These are phyloP conservation scores for Parasteatoda lunata DNA, from an alignment of 2,888 invertebrate genomes.

Conservation along the genomic window DNA sequence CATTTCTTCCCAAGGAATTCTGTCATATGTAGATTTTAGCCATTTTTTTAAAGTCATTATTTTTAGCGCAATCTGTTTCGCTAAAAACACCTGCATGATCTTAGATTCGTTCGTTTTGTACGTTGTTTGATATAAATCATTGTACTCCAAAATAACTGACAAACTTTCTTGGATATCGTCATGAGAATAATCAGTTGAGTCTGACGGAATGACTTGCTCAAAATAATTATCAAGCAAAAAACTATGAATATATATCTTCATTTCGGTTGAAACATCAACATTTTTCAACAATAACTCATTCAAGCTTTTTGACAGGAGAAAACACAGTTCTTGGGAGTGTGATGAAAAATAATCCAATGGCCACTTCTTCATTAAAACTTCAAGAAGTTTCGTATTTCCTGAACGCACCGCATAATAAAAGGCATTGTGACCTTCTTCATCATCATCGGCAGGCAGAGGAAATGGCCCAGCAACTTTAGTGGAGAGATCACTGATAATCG, in stretches of 20 bases:
- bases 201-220: background rate
- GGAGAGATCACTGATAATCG: too few relatives aligned
- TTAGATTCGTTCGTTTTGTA: too few relatives aligned
- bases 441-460: background rate
- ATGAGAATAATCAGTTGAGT: too few relatives aligned
- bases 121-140: too few relatives aligned
- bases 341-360: too few relatives aligned
- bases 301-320: background rate
- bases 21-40: background rate
- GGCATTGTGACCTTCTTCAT: conserved; percentile 9
- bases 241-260: background rate
- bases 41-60: background rate
- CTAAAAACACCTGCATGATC: background rate
- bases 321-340: background rate
- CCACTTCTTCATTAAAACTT: background rate
- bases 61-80: background rate
- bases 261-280: background rate
- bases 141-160: background rate
- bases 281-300: background rate
- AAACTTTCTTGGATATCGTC: background rate
- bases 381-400: background rate
- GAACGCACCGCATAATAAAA: conserved; percentile 9
- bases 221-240: background rate
- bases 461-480: too few relatives aligned
- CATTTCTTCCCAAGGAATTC: conserved; percentile 5